phyloP scores from a whole-genome alignment of 2,797 vertebrate species.

The Florisuga fusca region DNA sequence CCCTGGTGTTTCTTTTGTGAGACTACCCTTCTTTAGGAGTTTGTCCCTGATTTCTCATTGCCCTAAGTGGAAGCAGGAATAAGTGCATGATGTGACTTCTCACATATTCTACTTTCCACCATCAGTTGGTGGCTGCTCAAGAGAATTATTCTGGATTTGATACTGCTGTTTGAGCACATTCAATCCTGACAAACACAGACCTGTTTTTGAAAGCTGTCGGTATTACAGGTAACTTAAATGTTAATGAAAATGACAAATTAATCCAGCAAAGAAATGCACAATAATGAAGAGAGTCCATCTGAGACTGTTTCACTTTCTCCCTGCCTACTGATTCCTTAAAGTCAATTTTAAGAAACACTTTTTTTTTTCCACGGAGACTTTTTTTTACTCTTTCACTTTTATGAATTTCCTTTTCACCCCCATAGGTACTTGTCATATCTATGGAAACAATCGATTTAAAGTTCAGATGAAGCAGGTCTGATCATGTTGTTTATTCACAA shows the following conservation, averaged over 20 bases:
- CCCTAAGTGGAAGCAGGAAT: neutral
- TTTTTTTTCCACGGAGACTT: neutral
- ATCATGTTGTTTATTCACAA: neutral
- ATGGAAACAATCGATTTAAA: neutral
- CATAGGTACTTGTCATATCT: neutral
- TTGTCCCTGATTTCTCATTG: neutral
- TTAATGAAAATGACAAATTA: neutral
- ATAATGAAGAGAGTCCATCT: neutral
- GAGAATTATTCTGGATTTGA: neutral
- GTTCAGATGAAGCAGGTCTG: neutral
- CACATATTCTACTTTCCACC: neutral
- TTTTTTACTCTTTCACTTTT: neutral
- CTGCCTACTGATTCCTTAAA: neutral
- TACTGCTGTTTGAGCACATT: neutral
- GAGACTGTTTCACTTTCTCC: neutral
- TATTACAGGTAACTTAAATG: neutral
- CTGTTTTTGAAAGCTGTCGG: neutral
- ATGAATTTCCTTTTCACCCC: neutral
- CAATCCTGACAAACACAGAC: neutral
- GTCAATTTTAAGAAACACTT: neutral
- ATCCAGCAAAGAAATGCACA: neutral
- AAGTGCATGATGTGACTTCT: neutral
- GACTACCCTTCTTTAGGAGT: neutral
- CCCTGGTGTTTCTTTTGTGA: neutral
- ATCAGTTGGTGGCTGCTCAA: neutral